A percentile compares a stretch with the other conserved stretches of the same genome.
Conservation (phyloP, 2,113 vertebrate species). For the Elanoides forficatus region DNA sequence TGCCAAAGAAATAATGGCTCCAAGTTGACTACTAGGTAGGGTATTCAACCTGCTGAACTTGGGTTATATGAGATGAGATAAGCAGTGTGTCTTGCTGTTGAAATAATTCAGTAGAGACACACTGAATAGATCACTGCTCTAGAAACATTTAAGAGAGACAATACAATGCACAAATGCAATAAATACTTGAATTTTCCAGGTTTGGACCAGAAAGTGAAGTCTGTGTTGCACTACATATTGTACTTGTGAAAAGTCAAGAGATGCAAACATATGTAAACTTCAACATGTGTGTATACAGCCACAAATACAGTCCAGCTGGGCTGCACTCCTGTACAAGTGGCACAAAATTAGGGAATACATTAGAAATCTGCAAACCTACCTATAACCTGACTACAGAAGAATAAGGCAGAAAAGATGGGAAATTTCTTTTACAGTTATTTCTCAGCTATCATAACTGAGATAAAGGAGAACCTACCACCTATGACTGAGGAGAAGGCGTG, state of each 20-base stretch:
- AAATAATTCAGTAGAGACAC: not conserved
- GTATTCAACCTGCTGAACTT: not conserved
- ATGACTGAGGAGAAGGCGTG: rapidly evolving
- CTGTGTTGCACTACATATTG: not conserved
- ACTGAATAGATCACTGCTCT: not conserved
- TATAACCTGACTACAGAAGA: not conserved
- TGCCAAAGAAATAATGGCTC: not conserved
- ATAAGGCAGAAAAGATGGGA: not conserved
- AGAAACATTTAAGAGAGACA: not conserved
- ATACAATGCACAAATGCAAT: not conserved
- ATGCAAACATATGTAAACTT: not conserved
- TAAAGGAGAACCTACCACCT: not conserved
- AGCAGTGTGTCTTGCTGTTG: not conserved
- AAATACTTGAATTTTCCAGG: not conserved
- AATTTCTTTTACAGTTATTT: not conserved
- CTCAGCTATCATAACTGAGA: not conserved
- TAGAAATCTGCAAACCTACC: not conserved
- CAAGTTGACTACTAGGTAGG: not conserved
- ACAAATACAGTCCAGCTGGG: not conserved
- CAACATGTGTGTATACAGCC: not conserved
- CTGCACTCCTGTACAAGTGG: not conserved
- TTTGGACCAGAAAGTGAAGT: not conserved
- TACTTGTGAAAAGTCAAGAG: not conserved
- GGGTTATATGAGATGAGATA: not conserved
- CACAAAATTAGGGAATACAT: not conserved